Conservation (phyloP, 2,113 vertebrate species). For the Sus scrofa region DNA sequence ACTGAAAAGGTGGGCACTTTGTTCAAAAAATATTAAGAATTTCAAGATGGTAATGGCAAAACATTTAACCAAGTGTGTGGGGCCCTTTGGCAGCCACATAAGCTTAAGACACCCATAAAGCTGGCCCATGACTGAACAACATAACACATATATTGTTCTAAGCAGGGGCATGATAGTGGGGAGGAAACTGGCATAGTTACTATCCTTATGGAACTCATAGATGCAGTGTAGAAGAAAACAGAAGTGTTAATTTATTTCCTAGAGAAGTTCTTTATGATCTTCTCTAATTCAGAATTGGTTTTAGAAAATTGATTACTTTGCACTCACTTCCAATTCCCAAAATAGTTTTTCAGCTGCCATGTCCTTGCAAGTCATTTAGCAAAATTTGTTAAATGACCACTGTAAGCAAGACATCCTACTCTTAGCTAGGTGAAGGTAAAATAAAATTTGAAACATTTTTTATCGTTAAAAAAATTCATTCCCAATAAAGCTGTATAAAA, state of each 20-base stretch:
- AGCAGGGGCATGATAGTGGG: accelerated
- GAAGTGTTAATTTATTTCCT: neutral
- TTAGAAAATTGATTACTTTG: neutral
- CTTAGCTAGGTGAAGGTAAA: neutral
- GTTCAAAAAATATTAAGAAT: neutral
- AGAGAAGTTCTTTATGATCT: neutral
- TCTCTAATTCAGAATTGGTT: slow-evolving; percentile 17
- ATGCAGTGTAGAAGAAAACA: neutral
- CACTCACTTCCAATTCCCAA: neutral
- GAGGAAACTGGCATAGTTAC: neutral
- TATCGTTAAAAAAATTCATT: neutral
- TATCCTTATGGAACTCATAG: neutral
- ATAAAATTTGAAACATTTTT: slow-evolving; percentile 41
- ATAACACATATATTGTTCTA: accelerated
- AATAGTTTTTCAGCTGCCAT: neutral
- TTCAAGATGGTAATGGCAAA: neutral
- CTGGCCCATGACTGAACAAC: neutral
- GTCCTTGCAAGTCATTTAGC: neutral
- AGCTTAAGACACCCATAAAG: neutral
- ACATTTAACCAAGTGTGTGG: neutral
- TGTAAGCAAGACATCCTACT: neutral
- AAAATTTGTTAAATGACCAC: slow-evolving; percentile 11
- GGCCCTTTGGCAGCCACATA: neutral
- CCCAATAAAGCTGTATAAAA: neutral
- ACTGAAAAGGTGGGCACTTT: neutral